phyloP scores from a whole-genome alignment of 2,797 vertebrate species.

The Fratercula arctica region DNA sequence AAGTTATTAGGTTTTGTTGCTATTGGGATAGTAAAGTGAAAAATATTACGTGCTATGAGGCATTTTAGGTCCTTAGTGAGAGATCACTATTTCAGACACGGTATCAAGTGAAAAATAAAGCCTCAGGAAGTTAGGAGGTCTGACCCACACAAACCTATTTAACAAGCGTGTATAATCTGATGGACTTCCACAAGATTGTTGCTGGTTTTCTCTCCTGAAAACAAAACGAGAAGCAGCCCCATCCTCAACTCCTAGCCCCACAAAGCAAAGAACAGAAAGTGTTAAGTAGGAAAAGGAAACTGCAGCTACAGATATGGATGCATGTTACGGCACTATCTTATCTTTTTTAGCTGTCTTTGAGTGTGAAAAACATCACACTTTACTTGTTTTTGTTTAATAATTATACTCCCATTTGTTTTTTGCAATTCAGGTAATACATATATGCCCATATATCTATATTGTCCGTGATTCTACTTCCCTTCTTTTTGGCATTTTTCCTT shows the following conservation, averaged over 20 bases:
- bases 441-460: neutral
- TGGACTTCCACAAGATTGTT: neutral
- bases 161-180: neutral
- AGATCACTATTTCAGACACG: neutral
- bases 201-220: neutral
- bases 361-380: neutral
- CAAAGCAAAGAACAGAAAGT: neutral
- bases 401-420: neutral
- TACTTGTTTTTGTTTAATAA: neutral
- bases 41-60: neutral
- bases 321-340: neutral
- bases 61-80: neutral
- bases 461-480: neutral
- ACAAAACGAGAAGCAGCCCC: neutral
- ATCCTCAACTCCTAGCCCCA: neutral
- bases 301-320: neutral
- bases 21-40: neutral
- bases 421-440: neutral
- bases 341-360: neutral
- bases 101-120: neutral
- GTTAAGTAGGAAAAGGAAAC: neutral
- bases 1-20: neutral
- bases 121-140: neutral
- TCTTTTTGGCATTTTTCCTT: neutral
- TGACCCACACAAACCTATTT: neutral